Conservation (phyloP, 2,888 invertebrate species). For the Tineola bisselliella region DNA sequence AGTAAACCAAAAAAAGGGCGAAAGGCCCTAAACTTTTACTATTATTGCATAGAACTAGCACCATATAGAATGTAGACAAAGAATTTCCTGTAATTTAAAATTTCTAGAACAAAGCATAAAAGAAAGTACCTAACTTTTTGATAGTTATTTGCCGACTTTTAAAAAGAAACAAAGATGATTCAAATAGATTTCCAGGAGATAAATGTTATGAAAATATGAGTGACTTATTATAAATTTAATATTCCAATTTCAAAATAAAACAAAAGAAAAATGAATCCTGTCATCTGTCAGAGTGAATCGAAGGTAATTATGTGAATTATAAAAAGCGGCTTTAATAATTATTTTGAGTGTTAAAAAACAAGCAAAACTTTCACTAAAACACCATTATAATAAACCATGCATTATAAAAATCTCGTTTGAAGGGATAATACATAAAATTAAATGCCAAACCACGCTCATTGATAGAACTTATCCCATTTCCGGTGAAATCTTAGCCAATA, state of each 20-base stretch:
- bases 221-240: not conserved
- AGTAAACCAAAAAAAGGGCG: not conserved
- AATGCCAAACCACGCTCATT: constrained; percentile 33
- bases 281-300: not conserved
- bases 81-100: not conserved
- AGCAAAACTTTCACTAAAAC: constrained; percentile 4
- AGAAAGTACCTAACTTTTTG: not conserved
- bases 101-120: not conserved
- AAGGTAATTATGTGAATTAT: not conserved
- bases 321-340: constrained; percentile 3
- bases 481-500: constrained; percentile 49
- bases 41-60: not conserved
- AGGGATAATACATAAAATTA: constrained; percentile 32
- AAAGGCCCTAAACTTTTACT: not conserved
- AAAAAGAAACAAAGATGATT: not conserved
- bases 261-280: not conserved
- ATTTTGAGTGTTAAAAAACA: not conserved
- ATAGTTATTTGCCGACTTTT: not conserved
- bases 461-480: constrained; percentile 33
- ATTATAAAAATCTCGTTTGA: not conserved
- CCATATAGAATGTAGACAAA: not conserved
- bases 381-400: constrained; percentile 3
- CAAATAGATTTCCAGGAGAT: not conserved
- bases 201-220: not conserved
- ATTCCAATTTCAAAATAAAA: not conserved